These are phyloP conservation scores for Miltochrista miniata DNA, from an alignment of 2,888 invertebrate species.

Conservation along the genomic window DNA sequence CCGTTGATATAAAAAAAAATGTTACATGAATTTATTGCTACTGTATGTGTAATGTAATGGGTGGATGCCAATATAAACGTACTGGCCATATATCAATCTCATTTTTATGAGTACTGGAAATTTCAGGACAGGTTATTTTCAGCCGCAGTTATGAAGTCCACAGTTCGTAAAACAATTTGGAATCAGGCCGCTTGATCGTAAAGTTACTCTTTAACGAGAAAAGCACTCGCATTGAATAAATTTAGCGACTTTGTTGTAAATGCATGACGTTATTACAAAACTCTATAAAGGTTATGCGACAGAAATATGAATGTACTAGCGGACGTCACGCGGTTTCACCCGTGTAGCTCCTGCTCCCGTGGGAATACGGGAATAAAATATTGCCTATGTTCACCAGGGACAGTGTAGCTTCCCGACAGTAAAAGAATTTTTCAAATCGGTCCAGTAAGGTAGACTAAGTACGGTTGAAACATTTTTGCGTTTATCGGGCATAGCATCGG, in stretches of 20 bases:
- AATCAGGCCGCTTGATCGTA: slow-evolving; percentile 43
- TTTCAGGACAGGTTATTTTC: slow-evolving; percentile 60
- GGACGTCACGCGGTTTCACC: too few species aligned
- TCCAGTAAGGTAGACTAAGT: too few species aligned
- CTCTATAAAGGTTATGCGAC: too few species aligned
- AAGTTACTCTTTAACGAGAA: slow-evolving; percentile 11
- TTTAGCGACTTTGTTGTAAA: neutral
- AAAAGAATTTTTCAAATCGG: too few species aligned
- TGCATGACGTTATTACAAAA: too few species aligned
- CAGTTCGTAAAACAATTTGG: slow-evolving; percentile 62
- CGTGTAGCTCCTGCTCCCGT: too few species aligned
- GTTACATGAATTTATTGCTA: slow-evolving; percentile 36
- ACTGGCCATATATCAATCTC: slow-evolving; percentile 63
- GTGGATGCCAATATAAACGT: slow-evolving; percentile 63
- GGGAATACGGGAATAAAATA: too few species aligned
- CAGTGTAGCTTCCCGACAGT: too few species aligned
- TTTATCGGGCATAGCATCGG: too few species aligned
- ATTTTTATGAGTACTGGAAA: slow-evolving; percentile 70
- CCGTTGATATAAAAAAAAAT: slow-evolving; percentile 35
- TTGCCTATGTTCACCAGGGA: too few species aligned
- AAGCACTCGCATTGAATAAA: slow-evolving; percentile 5
- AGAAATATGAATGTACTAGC: too few species aligned
- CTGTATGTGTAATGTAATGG: slow-evolving; percentile 47
- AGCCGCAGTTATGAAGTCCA: slow-evolving; percentile 60
- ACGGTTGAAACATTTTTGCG: too few species aligned